phyloP scores from a whole-genome alignment of 2,888 invertebrate genomes.

The Taphrorychus bicolor region DNA sequence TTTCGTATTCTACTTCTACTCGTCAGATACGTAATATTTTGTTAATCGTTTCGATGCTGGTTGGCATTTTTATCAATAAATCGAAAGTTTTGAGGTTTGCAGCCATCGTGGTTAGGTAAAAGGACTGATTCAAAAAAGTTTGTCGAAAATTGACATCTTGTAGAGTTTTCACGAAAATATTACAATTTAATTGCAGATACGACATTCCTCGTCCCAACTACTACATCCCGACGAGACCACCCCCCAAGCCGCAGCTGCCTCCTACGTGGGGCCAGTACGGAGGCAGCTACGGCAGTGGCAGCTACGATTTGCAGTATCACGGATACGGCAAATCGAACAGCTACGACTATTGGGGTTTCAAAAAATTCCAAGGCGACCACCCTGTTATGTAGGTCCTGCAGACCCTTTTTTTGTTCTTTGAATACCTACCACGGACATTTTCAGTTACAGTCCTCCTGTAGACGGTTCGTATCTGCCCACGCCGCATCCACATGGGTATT shows the following conservation, averaged over 20 bases:
- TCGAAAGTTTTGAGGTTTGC: no score
- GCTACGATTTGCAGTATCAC: conserved; percentile 44
- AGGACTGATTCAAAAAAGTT: no score
- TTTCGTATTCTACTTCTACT: no score
- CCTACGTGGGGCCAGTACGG: conserved; percentile 57
- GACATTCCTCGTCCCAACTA: conserved; percentile 44
- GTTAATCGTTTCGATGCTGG: no score
- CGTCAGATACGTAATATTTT: no score
- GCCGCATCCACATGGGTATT: conserved; percentile 27
- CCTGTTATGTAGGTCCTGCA: conserved; percentile 1
- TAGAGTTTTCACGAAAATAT: neutral
- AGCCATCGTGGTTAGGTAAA: no score
- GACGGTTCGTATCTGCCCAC: conserved; percentile 37
- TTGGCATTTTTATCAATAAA: no score
- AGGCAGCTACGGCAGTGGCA: conserved; percentile 53
- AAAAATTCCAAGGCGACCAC: conserved; percentile 42
- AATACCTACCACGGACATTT: neutral
- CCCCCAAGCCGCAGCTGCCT: neutral
- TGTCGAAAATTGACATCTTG: no score
- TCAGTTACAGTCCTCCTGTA: neutral
- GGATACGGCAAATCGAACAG: conserved; percentile 46
- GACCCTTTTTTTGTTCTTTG: neutral
- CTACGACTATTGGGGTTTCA: conserved; percentile 53
- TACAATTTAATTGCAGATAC: conserved; percentile 3
- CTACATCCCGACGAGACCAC: conserved; percentile 28